phyloP scores from a whole-genome alignment of 2,888 invertebrate species.

The Diaprepes abbreviatus region DNA sequence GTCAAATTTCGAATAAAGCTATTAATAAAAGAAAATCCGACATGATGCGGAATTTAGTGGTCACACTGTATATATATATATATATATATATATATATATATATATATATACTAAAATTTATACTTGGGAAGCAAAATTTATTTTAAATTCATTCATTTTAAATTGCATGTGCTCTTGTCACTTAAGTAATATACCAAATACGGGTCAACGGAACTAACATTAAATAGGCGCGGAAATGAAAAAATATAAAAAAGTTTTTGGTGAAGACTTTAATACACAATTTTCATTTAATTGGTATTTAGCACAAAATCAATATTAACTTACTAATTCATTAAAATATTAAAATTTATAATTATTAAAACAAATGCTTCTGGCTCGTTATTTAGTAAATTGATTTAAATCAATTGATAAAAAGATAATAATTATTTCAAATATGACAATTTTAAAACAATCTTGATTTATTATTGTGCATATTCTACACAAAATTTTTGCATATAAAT shows the following conservation, averaged over 20 bases:
- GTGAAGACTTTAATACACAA: not conserved
- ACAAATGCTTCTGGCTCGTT: not conserved
- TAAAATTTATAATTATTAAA: conserved; percentile 4
- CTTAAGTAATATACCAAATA: not conserved
- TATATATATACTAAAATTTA: no score
- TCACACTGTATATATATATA: no score
- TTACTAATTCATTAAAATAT: not conserved
- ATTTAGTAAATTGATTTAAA: no score
- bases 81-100: no score
- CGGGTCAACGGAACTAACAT: not conserved
- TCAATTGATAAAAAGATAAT: no score
- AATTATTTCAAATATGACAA: no score
- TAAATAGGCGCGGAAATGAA: not conserved
- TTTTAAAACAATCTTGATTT: no score
- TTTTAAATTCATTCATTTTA: conserved; percentile 29
- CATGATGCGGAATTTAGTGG: no score
- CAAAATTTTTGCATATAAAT: no score
- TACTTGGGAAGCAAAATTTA: conserved; percentile 17
- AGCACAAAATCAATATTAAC: not conserved
- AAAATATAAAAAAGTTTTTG: conserved; percentile 4
- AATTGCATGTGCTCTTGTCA: conserved; percentile 31
- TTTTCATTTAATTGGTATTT: conserved; percentile 4
- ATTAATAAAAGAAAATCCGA: no score
- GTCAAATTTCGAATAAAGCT: no score
- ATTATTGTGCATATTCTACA: no score